Evolutionary conservation across 2,888 invertebrate species (phyloP).

Genomic region (Tachystola acroxantha): DNA sequence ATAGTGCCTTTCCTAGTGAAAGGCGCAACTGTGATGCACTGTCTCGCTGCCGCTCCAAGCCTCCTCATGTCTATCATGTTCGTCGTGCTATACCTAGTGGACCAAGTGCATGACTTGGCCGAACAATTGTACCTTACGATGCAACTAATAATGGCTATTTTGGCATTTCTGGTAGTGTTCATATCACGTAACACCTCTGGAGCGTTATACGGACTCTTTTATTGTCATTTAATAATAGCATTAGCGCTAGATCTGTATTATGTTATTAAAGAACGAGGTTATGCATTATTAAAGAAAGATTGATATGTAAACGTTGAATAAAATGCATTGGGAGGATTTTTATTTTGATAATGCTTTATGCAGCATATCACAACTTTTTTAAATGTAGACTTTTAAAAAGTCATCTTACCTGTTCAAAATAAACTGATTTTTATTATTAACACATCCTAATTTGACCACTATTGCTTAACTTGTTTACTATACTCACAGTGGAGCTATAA

Average conservation of each 20-base stretch:
- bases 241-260: slow-evolving; percentile 53
- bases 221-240: slow-evolving; percentile 52
- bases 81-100: slow-evolving; percentile 62
- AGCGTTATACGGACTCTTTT: slow-evolving; percentile 51
- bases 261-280: slow-evolving; percentile 51
- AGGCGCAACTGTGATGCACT: slow-evolving; percentile 45
- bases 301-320: too few relatives aligned
- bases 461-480: too few relatives aligned
- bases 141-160: slow-evolving; percentile 38
- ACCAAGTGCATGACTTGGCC: slow-evolving; percentile 62
- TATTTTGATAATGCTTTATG: neutral
- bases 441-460: too few relatives aligned
- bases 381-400: too few relatives aligned
- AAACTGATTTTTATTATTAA: too few relatives aligned
- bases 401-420: too few relatives aligned
- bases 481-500: too few relatives aligned
- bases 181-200: slow-evolving; percentile 21
- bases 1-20: slow-evolving; percentile 52
- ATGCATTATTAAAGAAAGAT: slow-evolving; percentile 18
- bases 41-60: slow-evolving; percentile 58
- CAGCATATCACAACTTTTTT: neutral
- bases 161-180: slow-evolving; percentile 34
- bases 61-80: slow-evolving; percentile 59
- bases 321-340: neutral
- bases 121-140: slow-evolving; percentile 54